Evolutionary conservation across 2,797 vertebrate species (phyloP).

Genomic region (Oreochromis grahami): DNA sequence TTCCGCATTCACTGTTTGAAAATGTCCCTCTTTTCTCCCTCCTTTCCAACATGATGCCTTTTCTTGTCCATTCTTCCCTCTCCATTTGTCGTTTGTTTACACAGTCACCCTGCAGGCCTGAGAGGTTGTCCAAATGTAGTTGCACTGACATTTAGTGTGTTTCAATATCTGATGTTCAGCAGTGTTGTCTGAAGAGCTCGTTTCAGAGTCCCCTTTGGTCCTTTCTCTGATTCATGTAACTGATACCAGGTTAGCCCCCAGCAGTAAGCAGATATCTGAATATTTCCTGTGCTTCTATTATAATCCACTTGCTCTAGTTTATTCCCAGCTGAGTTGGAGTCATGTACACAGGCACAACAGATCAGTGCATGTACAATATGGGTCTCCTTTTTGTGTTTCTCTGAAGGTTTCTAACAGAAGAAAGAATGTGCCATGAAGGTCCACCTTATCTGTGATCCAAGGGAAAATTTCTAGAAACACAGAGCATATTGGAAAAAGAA

Average conservation of each 20-base stretch:
- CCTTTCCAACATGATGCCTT: background rate
- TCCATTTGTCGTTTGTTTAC: background rate
- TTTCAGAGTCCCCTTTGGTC: constrained; percentile 20
- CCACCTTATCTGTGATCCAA: background rate
- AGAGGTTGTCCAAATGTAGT: background rate
- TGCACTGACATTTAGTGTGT: background rate
- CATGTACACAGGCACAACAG: constrained; percentile 13
- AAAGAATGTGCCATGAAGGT: background rate
- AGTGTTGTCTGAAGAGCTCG: constrained; percentile 7
- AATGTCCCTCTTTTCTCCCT: background rate
- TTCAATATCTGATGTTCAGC: background rate
- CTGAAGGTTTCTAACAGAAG: constrained; percentile 3
- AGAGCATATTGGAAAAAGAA: background rate
- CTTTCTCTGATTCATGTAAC: constrained; percentile 7
- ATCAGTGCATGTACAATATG: constrained; percentile 5
- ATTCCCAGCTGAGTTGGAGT: constrained; percentile 6
- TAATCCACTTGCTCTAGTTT: constrained; percentile 14
- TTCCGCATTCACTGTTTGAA: background rate
- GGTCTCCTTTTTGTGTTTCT: constrained; percentile 10
- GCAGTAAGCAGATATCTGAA: constrained; percentile 17
- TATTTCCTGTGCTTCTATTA: background rate
- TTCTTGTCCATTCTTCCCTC: background rate
- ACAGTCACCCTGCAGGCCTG: background rate
- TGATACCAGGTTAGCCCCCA: constrained; percentile 20
- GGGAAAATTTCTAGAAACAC: background rate